These are phyloP conservation scores for Mimachlamys varia DNA, from an alignment of 2,888 invertebrate genomes.

Conservation along the genomic window DNA sequence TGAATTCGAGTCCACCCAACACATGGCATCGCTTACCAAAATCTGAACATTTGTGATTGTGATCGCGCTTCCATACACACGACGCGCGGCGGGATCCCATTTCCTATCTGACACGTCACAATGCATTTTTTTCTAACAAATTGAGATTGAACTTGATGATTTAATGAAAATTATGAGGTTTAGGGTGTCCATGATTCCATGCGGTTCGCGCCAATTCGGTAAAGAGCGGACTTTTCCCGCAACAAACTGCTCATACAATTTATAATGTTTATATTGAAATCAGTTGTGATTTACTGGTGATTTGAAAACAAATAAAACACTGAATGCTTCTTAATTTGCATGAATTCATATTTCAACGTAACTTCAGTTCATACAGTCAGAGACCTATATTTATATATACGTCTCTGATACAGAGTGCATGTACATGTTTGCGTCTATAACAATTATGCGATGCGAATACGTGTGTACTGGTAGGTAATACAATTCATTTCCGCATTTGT, in stretches of 20 bases:
- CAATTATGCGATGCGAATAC: no score
- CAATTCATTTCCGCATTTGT: no score
- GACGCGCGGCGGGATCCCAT: neutral
- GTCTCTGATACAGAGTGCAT: no score
- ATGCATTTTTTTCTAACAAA: neutral
- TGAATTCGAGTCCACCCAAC: neutral
- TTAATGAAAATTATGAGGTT: neutral
- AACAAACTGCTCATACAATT: neutral
- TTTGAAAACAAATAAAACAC: no score
- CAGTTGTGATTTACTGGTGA: no score
- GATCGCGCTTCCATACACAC: neutral
- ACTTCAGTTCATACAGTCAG: no score
- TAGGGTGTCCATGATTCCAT: neutral
- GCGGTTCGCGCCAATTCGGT: neutral
- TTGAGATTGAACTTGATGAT: neutral
- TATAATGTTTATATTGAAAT: no score
- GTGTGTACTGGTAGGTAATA: no score
- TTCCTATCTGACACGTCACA: neutral
- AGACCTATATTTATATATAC: no score
- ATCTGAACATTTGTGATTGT: neutral
- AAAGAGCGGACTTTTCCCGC: neutral
- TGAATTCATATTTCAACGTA: no score
- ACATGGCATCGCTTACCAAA: neutral
- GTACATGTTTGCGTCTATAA: no score
- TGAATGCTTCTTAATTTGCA: no score